Conservation (phyloP, 2,888 invertebrate genomes). For the Epicampocera succincta region DNA sequence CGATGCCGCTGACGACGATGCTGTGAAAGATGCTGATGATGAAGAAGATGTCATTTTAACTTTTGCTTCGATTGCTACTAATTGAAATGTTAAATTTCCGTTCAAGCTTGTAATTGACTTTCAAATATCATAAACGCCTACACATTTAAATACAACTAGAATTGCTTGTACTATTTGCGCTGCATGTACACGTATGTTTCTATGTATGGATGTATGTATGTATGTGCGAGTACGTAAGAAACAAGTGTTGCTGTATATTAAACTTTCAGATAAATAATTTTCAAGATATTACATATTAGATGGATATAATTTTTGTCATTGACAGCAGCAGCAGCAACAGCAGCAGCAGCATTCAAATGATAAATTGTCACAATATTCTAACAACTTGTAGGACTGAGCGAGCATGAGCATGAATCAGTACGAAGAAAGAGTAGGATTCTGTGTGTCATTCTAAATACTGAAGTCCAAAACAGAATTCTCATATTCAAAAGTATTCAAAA, state of each 20-base stretch:
- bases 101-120: slow-evolving; percentile 81
- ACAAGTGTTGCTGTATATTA: slow-evolving; percentile 10
- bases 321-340: slow-evolving; percentile 26
- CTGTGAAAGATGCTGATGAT: slow-evolving; percentile 15
- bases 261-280: slow-evolving; percentile 39
- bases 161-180: background rate
- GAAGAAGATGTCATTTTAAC: slow-evolving; percentile 63
- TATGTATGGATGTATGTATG: too few relatives aligned
- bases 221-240: background rate
- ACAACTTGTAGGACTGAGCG: too few relatives aligned
- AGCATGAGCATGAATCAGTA: background rate
- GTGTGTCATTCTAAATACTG: slow-evolving; percentile 3
- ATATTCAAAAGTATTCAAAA: slow-evolving; percentile 71
- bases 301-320: slow-evolving; percentile 50
- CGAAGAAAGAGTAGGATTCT: background rate
- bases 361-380: slow-evolving; percentile 65
- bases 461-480: slow-evolving; percentile 19
- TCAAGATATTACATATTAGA: slow-evolving; percentile 39
- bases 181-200: too few relatives aligned
- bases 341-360: slow-evolving; percentile 53
- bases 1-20: slow-evolving; percentile 5
- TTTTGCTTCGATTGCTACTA: slow-evolving; percentile 70
- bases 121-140: slow-evolving; percentile 69
- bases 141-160: slow-evolving; percentile 60
- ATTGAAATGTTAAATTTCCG: slow-evolving; percentile 81